Conservation (phyloP, 2,113 vertebrate species). For the Chaenocephalus aceratus region DNA sequence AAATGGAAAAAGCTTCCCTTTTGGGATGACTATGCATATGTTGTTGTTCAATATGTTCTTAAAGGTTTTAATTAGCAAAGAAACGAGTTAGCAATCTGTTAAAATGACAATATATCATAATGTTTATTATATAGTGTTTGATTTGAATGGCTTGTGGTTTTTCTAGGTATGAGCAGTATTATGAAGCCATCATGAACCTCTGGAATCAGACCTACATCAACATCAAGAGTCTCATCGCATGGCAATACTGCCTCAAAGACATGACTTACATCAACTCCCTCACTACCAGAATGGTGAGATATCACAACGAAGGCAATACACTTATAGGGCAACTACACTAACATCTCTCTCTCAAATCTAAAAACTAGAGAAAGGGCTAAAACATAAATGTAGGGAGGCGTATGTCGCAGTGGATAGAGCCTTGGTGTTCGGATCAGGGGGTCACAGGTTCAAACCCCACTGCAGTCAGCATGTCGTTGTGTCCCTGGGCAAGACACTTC, state of each 20-base stretch:
- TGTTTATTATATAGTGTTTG: not conserved
- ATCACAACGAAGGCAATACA: not conserved
- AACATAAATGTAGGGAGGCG: not conserved
- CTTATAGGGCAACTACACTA: not conserved
- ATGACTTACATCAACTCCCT: constrained; percentile 93
- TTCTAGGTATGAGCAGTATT: constrained; percentile 94
- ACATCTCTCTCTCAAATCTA: not conserved
- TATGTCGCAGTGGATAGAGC: no score
- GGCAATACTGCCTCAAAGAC: constrained; percentile 96
- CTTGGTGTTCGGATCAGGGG: no score
- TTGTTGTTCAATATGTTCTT: not conserved
- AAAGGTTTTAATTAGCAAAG: not conserved
- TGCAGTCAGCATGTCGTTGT: no score
- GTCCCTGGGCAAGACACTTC: no score
- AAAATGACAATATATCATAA: not conserved
- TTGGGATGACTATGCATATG: not conserved
- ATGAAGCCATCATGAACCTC: constrained; percentile 92
- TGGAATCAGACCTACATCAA: constrained; percentile 98
- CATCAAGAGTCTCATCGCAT: constrained; percentile 97
- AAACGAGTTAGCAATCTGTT: not conserved
- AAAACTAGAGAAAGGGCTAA: not conserved
- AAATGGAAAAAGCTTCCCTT: not conserved
- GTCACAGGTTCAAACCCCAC: no score
- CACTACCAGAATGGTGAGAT: constrained; percentile 90
- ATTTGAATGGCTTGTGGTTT: constrained; percentile 17